A percentile compares a stretch with the other conserved stretches of the same genome.
phyloP scores from a whole-genome alignment of 1,140 invertebrate species.

The Pseudoatta argentina region DNA sequence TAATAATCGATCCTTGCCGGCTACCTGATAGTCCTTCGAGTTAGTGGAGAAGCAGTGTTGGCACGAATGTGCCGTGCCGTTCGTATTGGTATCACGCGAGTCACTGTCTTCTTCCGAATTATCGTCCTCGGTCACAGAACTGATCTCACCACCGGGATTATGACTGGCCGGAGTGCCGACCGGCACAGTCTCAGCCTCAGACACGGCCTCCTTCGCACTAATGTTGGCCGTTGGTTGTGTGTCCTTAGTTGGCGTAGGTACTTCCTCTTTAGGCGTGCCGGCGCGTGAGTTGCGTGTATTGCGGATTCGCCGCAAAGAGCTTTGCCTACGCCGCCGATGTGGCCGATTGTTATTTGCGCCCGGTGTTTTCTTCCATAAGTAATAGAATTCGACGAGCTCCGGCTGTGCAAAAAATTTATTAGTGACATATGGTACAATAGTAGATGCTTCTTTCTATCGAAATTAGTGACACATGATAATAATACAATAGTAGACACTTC shows the following conservation, averaged over 20 bases:
- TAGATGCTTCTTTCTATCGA: neutral
- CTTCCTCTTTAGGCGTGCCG: conserved; percentile 89
- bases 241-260: conserved; percentile 85
- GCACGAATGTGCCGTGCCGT: conserved; percentile 84
- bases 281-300: conserved; percentile 91
- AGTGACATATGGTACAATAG: conserved; percentile 74
- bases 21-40: conserved; percentile 84
- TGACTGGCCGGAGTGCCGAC: conserved; percentile 80
- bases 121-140: conserved; percentile 97
- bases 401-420: conserved; percentile 87
- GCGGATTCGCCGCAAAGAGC: conserved; percentile 95
- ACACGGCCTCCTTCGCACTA: conserved; percentile 80
- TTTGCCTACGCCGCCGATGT: conserved; percentile 94
- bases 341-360: conserved; percentile 97
- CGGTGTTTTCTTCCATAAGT: conserved; percentile 99
- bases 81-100: conserved; percentile 90
- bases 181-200: conserved; percentile 79
- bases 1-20: conserved; percentile 91
- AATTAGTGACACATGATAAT: conserved; percentile 22
- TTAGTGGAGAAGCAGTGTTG: conserved; percentile 89
- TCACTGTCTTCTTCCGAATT: conserved; percentile 97
- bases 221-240: conserved; percentile 83
- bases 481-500: conserved; percentile 72
- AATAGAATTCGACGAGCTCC: conserved; percentile 99
- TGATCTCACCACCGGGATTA: conserved; percentile 89